These are phyloP conservation scores for Zosterops hypoxanthus DNA, from an alignment of 2,113 vertebrate species.

Conservation along the genomic window DNA sequence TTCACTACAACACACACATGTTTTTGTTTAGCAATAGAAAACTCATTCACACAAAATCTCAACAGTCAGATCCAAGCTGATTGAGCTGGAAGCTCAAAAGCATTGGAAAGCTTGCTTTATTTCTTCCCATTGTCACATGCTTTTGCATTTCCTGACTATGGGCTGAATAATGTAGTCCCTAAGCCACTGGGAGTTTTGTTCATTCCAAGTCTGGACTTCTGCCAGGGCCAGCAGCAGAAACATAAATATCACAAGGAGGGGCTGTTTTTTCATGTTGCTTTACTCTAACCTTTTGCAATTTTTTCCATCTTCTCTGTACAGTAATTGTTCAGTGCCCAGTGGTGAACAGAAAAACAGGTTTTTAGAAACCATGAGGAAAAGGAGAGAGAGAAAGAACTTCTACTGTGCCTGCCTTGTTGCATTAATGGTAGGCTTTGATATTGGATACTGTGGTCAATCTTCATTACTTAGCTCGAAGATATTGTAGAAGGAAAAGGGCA, in stretches of 20 bases:
- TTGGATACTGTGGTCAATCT: constrained; percentile 3
- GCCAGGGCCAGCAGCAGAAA: constrained; percentile 59
- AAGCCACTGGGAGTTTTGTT: constrained; percentile 32
- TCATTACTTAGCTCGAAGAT: constrained; percentile 6
- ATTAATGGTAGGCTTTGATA: constrained; percentile 25
- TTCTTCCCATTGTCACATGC: constrained; percentile 60
- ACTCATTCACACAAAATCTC: constrained; percentile 47
- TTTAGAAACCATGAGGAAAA: constrained; percentile 1
- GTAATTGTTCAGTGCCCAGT: constrained; percentile 10
- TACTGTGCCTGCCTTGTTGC: background rate
- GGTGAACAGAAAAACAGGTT: background rate
- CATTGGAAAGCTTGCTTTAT: constrained; percentile 18
- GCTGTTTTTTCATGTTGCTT: constrained; percentile 39
- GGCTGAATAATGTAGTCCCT: background rate
- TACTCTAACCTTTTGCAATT: constrained; percentile 45
- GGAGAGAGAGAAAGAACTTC: background rate
- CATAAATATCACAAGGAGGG: constrained; percentile 62
- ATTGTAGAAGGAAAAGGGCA: background rate
- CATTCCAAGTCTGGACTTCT: constrained; percentile 28
- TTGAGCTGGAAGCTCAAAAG: constrained; percentile 32
- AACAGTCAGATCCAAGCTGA: constrained; percentile 33
- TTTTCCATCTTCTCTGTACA: constrained; percentile 46
- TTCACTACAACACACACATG: background rate
- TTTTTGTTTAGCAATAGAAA: constrained; percentile 36
- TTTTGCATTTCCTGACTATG: constrained; percentile 51